A percentile compares a stretch with the other conserved stretches of the same genome.
Evolutionary conservation across 2,888 invertebrate genomes (phyloP).

Genomic region (Tenthredo distinguenda): DNA sequence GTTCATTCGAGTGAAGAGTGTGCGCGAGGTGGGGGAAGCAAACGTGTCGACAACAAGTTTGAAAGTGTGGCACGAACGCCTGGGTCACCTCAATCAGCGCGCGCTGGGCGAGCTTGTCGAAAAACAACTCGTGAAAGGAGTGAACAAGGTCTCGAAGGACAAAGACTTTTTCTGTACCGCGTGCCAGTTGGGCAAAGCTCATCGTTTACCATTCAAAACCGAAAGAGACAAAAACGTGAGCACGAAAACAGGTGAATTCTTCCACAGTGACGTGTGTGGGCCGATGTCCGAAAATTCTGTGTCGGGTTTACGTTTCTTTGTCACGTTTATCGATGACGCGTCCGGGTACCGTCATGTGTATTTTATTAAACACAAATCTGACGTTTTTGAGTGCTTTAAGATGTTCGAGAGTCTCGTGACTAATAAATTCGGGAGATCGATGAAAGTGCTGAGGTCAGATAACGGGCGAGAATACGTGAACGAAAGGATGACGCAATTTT

Average conservation of each 20-base stretch:
- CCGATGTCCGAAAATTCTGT: constrained; percentile 56
- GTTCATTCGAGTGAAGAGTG: constrained; percentile 49
- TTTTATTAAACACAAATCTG: constrained; percentile 55
- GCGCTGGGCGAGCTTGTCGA: constrained; percentile 48
- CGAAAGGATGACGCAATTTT: background rate
- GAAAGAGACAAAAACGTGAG: constrained; percentile 7
- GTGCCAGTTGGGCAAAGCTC: constrained; percentile 61
- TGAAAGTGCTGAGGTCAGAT: background rate
- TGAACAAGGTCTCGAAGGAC: constrained; percentile 51
- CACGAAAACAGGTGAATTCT: constrained; percentile 53
- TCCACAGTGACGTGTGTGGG: constrained; percentile 59
- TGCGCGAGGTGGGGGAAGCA: constrained; percentile 32
- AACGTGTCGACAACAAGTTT: constrained; percentile 51
- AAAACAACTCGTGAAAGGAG: constrained; percentile 49
- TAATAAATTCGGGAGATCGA: constrained; percentile 6
- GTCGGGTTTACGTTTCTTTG: constrained; percentile 55
- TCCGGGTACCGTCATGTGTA: constrained; percentile 55
- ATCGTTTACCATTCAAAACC: constrained; percentile 54
- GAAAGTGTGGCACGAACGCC: constrained; percentile 58
- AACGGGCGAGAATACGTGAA: constrained; percentile 19
- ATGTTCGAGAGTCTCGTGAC: background rate
- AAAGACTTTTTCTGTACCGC: constrained; percentile 59
- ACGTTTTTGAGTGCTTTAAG: background rate
- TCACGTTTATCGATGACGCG: constrained; percentile 57
- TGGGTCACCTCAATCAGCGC: constrained; percentile 55